Percentiles rank a stretch among this genome's conserved stretches.
phyloP scores from a whole-genome alignment of 1,140 invertebrate species.

The Holotrichia oblita region DNA sequence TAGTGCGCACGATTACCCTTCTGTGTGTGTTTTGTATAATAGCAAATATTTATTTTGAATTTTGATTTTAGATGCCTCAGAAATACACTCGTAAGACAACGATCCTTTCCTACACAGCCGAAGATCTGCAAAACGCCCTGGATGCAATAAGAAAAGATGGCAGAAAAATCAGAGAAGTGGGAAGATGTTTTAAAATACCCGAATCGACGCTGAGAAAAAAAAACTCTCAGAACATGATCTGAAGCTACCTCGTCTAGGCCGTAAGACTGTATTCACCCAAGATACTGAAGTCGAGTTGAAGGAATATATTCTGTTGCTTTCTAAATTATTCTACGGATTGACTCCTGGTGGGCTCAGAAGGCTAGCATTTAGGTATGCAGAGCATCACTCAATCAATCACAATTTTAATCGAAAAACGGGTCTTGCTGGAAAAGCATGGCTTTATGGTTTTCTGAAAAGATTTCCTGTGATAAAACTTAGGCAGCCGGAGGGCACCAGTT shows the following conservation, averaged over 20 bases:
- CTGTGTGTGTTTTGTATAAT: background rate
- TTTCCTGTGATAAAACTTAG: slow-evolving; percentile 23
- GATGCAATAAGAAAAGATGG: slow-evolving; percentile 31
- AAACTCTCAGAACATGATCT: background rate
- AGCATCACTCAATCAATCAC: background rate
- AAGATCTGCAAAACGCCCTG: slow-evolving; percentile 34
- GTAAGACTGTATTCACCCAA: slow-evolving; percentile 20
- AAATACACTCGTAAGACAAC: slow-evolving; percentile 35
- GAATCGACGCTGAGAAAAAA: slow-evolving; percentile 22
- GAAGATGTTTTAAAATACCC: background rate
- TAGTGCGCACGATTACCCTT: slow-evolving; percentile 28
- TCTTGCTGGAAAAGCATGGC: slow-evolving; percentile 25
- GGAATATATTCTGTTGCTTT: slow-evolving; percentile 18
- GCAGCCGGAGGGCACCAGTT: slow-evolving; percentile 16
- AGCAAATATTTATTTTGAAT: slow-evolving; percentile 16
- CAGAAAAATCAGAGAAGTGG: slow-evolving; percentile 27
- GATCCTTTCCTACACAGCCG: background rate
- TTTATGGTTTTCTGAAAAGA: slow-evolving; percentile 26
- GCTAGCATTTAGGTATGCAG: slow-evolving; percentile 37
- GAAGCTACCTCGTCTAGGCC: slow-evolving; percentile 27
- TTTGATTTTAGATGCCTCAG: slow-evolving; percentile 30
- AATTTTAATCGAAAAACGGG: background rate
- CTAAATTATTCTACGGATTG: slow-evolving; percentile 31
- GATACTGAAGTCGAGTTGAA: background rate
- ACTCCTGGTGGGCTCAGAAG: background rate